phyloP scores from a whole-genome alignment of 1,140 invertebrate genomes.

The Pristionchus pacificus region DNA sequence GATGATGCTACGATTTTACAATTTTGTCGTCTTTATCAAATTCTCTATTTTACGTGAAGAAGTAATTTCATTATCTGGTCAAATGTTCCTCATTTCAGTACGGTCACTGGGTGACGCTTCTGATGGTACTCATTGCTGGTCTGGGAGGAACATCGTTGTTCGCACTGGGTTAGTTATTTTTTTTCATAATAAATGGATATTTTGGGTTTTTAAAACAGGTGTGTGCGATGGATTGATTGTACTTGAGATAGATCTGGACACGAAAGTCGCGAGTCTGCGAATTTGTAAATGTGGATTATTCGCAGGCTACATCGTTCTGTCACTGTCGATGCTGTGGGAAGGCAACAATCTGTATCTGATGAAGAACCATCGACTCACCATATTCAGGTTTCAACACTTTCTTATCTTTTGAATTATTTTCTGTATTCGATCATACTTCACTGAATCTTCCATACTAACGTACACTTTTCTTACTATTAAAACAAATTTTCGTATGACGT shows the following conservation, averaged over 20 bases:
- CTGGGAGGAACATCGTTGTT: slow-evolving; percentile 56
- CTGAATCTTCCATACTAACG: no score
- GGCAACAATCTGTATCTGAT: slow-evolving; percentile 56
- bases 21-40: no score
- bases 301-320: slow-evolving; percentile 48
- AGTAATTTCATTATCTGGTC: slow-evolving; percentile 20
- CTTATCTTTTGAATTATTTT: no score
- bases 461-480: no score
- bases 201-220: not conserved
- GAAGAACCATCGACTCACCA: slow-evolving; percentile 35
- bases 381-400: no score
- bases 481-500: no score
- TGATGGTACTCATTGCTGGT: slow-evolving; percentile 49
- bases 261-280: no score
- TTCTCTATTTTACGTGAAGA: no score
- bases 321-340: slow-evolving; percentile 55
- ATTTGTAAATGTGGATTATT: no score
- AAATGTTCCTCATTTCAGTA: slow-evolving; percentile 51
- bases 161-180: slow-evolving; percentile 40
- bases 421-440: no score
- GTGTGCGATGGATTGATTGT: not conserved
- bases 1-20: no score
- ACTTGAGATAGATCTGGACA: no score
- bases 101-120: slow-evolving; percentile 55
- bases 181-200: slow-evolving; percentile 6